A percentile compares a stretch with the other conserved stretches of the same genome.
phyloP scores from a whole-genome alignment of 2,797 vertebrate genomes.

The Sebastes vulpes region DNA sequence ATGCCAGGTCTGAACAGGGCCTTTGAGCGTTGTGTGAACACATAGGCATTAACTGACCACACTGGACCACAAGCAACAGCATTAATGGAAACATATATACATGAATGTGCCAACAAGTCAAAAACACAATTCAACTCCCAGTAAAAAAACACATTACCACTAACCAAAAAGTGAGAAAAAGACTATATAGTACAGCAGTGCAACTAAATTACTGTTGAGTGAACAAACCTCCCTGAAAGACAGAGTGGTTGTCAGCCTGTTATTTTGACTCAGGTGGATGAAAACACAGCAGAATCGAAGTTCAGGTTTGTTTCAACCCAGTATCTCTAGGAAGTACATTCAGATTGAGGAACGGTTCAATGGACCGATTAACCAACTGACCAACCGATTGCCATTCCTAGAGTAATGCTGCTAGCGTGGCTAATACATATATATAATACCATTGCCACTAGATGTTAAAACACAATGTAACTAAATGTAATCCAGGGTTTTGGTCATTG shows the following conservation, averaged over 20 bases:
- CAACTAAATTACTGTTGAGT: background rate
- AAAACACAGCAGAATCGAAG: background rate
- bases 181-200: background rate
- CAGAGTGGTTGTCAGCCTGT: background rate
- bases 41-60: background rate
- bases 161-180: background rate
- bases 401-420: background rate
- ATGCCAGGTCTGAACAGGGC: background rate
- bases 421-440: background rate
- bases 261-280: background rate
- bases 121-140: background rate
- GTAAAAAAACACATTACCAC: background rate
- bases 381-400: too few species aligned
- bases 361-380: background rate
- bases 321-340: background rate
- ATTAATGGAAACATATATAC: background rate
- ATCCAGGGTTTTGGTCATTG: background rate
- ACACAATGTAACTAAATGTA: background rate
- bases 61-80: background rate
- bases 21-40: background rate
- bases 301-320: background rate
- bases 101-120: background rate
- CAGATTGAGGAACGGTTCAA: background rate
- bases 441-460: background rate
- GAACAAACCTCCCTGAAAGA: background rate